These are phyloP conservation scores for Strigamia transsilvanica DNA, from an alignment of 2,888 invertebrate species.

Conservation along the genomic window DNA sequence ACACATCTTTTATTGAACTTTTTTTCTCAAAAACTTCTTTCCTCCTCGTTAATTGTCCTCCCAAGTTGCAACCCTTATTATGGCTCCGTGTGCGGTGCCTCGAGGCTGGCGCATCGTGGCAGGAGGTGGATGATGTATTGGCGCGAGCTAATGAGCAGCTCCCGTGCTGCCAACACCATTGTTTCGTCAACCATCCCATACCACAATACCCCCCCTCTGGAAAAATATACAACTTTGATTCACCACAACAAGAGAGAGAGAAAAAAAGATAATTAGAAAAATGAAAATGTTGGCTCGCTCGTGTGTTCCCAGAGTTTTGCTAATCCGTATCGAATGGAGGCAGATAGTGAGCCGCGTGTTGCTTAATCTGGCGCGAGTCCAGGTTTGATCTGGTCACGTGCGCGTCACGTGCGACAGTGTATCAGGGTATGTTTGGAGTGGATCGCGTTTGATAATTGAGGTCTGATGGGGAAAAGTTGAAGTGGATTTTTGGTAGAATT, in stretches of 20 bases:
- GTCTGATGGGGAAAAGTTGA: constrained; percentile 22
- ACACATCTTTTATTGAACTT: neutral
- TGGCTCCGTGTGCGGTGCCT: constrained; percentile 27
- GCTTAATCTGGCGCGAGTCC: neutral
- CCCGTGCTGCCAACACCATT: constrained; percentile 35
- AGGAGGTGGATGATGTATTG: constrained; percentile 34
- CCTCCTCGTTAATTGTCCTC: constrained; percentile 12
- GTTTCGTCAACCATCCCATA: constrained; percentile 22
- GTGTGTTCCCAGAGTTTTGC: neutral
- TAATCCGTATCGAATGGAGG: constrained; percentile 22
- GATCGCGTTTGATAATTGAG: constrained; percentile 15
- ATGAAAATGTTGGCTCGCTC: neutral
- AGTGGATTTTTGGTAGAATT: neutral
- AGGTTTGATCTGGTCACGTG: constrained; percentile 15
- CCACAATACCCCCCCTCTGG: neutral
- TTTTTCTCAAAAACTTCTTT: neutral
- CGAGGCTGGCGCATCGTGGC: constrained; percentile 7
- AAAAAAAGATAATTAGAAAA: too few species aligned
- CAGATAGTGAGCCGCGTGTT: constrained; percentile 5
- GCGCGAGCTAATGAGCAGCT: constrained; percentile 35
- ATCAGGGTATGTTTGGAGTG: neutral
- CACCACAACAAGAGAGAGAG: too few species aligned
- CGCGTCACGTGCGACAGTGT: neutral
- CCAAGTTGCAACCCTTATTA: neutral
- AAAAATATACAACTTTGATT: neutral